Conservation (phyloP, 92 coral and sea anemone species). For the Muricea muricata region DNA sequence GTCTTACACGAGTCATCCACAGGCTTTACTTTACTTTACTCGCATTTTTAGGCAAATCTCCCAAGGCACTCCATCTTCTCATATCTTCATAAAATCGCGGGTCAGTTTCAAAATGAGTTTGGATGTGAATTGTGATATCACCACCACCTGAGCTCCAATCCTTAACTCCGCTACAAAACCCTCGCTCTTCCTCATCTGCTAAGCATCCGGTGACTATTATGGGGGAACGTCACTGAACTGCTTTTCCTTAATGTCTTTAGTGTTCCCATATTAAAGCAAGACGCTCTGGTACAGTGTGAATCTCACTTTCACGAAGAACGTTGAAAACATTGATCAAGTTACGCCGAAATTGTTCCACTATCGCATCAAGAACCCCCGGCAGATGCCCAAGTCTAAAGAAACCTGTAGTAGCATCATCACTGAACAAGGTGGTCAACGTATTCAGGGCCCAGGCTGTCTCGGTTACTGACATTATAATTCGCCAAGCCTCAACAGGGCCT, state of each 20-base stretch:
- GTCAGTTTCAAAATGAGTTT: constrained; percentile 82
- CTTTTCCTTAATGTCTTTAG: constrained; percentile 12
- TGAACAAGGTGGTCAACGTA: constrained; percentile 87
- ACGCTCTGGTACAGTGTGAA: constrained; percentile 50
- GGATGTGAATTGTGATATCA: constrained; percentile 83
- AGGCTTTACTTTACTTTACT: neutral
- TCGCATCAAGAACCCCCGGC: constrained; percentile 92
- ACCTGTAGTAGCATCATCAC: constrained; percentile 91
- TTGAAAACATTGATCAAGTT: constrained; percentile 88
- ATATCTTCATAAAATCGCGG: constrained; percentile 11
- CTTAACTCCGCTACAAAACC: constrained; percentile 67
- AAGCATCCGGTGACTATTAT: constrained; percentile 72
- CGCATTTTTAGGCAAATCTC: neutral
- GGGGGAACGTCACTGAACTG: constrained; percentile 54
- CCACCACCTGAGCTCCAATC: constrained; percentile 84
- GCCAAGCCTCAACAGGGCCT: constrained; percentile 99
- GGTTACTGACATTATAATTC: constrained; percentile 97
- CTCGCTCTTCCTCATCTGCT: constrained; percentile 54
- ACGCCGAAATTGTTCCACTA: constrained; percentile 96
- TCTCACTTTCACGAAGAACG: constrained; percentile 75
- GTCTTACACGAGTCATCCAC: constrained; percentile 6
- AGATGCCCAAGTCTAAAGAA: constrained; percentile 89
- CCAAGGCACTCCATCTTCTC: neutral
- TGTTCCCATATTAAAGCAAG: constrained; percentile 16
- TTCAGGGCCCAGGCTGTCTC: constrained; percentile 99